Evolutionary conservation across 2,113 vertebrate species (phyloP).

Genomic region (Leptobrachium leishanense): DNA sequence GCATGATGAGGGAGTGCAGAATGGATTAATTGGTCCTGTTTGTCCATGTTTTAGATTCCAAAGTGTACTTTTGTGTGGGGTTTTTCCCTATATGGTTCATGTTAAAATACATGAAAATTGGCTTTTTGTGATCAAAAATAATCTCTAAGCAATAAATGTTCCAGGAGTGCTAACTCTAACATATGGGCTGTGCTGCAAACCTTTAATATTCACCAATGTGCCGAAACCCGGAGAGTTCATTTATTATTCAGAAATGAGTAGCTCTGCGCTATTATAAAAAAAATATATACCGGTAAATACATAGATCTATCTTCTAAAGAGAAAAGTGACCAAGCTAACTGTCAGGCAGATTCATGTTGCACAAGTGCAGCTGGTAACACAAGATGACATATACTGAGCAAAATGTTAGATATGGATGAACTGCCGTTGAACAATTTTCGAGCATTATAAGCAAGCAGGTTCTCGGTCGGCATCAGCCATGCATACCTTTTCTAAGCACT

Average conservation of each 20-base stretch:
- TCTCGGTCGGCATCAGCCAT: constrained; percentile 40
- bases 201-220: too few relatives aligned
- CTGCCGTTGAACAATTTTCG: constrained; percentile 42
- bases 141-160: too few relatives aligned
- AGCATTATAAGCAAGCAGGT: constrained; percentile 33
- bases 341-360: constrained; percentile 47
- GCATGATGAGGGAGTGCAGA: too few relatives aligned
- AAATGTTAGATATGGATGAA: constrained; percentile 47
- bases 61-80: too few relatives aligned
- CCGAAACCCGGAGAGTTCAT: background rate
- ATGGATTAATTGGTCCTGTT: too few relatives aligned
- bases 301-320: background rate
- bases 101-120: too few relatives aligned
- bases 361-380: constrained; percentile 41
- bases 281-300: background rate
- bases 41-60: too few relatives aligned
- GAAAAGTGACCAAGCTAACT: constrained; percentile 36
- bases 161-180: too few relatives aligned
- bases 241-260: background rate
- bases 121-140: too few relatives aligned
- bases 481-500: constrained; percentile 41
- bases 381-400: constrained; percentile 42
- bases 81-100: too few relatives aligned
- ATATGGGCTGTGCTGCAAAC: too few relatives aligned
- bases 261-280: constrained; percentile 3